Evolutionary conservation across 2,888 invertebrate genomes (phyloP).

Genomic region (Eupeodes luniger): DNA sequence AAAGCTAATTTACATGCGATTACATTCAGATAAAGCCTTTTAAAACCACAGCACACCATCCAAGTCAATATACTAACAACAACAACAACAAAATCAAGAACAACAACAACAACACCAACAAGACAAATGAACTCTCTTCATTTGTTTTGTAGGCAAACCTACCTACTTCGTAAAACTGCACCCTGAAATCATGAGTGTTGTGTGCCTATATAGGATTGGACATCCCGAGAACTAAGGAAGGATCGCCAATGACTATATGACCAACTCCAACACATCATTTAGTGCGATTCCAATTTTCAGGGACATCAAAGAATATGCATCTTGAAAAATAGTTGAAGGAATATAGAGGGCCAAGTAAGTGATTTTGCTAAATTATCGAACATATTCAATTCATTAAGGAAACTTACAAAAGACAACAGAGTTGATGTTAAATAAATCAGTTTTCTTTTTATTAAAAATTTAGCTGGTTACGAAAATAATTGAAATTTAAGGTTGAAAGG

Average conservation of each 20-base stretch:
- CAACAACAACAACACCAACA: constrained; percentile 4
- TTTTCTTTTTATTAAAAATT: too few relatives aligned
- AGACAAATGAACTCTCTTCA: constrained; percentile 18
- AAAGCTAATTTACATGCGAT: constrained; percentile 78
- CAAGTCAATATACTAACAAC: constrained; percentile 4
- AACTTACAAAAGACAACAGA: too few relatives aligned
- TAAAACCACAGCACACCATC: constrained; percentile 30
- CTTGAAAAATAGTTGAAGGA: background rate
- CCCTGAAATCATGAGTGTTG: constrained; percentile 21
- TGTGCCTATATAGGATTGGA: background rate
- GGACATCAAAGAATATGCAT: constrained; percentile 5
- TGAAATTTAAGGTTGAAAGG: too few relatives aligned
- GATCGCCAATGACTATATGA: constrained; percentile 40
- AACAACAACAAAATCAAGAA: background rate
- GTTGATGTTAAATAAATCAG: too few relatives aligned
- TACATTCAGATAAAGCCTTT: constrained; percentile 72
- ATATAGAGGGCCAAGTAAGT: background rate
- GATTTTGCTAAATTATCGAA: constrained; percentile 23
- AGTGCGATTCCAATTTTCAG: background rate
- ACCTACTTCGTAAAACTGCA: background rate
- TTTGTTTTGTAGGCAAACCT: background rate
- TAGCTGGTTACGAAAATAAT: too few relatives aligned
- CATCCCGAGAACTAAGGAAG: constrained; percentile 22
- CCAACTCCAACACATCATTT: constrained; percentile 34
- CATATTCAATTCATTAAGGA: constrained; percentile 36